Base-by-base conservation (phyloP, 2,113 vertebrate species). In the Tretioscincus oriximinensis region DNA sequence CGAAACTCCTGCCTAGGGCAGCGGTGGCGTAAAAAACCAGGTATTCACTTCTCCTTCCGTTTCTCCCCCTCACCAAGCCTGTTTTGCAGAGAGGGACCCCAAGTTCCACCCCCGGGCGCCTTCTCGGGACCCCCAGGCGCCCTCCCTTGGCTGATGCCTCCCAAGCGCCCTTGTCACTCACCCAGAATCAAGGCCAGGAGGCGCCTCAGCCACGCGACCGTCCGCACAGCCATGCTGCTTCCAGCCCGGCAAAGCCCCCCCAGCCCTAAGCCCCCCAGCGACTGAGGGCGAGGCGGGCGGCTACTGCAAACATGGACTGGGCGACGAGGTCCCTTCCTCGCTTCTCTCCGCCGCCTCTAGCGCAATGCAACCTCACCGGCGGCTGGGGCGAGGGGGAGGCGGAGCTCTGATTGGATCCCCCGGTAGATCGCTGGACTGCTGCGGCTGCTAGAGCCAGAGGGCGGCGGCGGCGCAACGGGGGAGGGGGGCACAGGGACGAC, bases 121-220 rank as follows among this genome's bases (percentile, higher is more conserved):
- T 51, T 11, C 7, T 7, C 49, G 49, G 49, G 49, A 7, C 28
- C 4, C 4, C 54, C 49, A 51, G 12, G 8, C 24, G 9, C 26
- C 8, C 22, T n/a, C 41, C 16, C 4, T 64, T 21, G 14, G 18
- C 10, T 28, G 14, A 22, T 67, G 70, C 18, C 45, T 14, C 22
- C 22, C 31, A 14, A 9, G 6, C 18, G 51, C 18, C 70, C 7
- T 58, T 45, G 24, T n/a, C 60, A 81, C 91, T 90, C 49, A 93
- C 92, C 92, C 61, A 92, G 86, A 0, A 91, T 1, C 60, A 92
- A 86, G 83, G 90, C 92, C 82, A 88, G 82, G 86, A 92, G 89
- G 0, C 89, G 87, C 64, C 85, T 86, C 6, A 85, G 91, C 1
- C 86, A 75, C 69, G 77, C 60, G 28, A 79, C 1, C 69, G 4